Evolutionary conservation across 2,797 vertebrate genomes (phyloP).

Genomic region (Peromyscus aztecus): DNA sequence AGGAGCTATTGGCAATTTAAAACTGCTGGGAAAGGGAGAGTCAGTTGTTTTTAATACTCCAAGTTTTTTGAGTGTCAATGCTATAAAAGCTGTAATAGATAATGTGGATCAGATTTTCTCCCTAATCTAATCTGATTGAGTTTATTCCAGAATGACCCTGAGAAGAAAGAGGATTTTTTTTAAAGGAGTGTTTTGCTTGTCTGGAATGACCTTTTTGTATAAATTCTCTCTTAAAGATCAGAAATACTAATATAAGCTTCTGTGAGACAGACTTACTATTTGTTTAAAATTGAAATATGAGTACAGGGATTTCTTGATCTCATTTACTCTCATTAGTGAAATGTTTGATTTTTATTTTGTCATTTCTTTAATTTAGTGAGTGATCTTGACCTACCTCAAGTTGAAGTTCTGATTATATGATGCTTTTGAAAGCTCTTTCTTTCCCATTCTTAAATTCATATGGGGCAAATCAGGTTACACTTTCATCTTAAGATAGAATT

Average conservation of each 20-base stretch:
- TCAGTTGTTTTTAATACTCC: background rate
- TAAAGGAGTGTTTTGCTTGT: background rate
- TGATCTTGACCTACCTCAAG: slow-evolving; percentile 14
- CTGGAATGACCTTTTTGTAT: background rate
- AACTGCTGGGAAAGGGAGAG: background rate
- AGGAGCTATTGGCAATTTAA: too few species aligned
- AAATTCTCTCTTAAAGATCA: slow-evolving; percentile 15
- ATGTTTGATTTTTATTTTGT: slow-evolving; percentile 17
- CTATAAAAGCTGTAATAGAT: background rate
- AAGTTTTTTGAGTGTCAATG: background rate
- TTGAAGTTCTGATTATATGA: background rate
- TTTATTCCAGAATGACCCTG: background rate
- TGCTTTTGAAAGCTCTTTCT: slow-evolving; percentile 27
- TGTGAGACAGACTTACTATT: background rate
- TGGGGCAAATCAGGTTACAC: background rate
- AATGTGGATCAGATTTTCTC: slow-evolving; percentile 6
- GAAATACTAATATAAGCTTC: background rate
- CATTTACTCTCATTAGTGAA: background rate
- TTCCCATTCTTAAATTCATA: slow-evolving; percentile 21
- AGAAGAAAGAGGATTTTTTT: background rate
- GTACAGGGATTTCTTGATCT: background rate
- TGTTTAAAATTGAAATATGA: slow-evolving; percentile 33
- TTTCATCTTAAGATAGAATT: slow-evolving; percentile 17
- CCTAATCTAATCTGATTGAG: background rate
- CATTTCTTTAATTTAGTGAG: slow-evolving; percentile 9